phyloP scores from a whole-genome alignment of 2,888 invertebrate species.

The Acleris literana region DNA sequence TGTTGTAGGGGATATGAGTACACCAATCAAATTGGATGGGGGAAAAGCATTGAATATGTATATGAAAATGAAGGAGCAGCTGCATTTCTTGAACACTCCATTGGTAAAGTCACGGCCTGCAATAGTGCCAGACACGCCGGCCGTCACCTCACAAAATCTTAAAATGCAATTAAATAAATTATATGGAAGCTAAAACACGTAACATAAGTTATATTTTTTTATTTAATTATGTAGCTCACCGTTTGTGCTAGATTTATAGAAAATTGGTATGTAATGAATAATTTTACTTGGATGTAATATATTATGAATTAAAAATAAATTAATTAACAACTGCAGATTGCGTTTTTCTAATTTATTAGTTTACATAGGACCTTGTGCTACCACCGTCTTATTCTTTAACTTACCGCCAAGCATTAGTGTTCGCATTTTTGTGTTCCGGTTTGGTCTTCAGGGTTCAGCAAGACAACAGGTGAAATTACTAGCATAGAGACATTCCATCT shows the following conservation, averaged over 20 bases:
- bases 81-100: conserved; percentile 72
- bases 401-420: too few species aligned
- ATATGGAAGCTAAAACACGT: conserved; percentile 52
- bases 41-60: conserved; percentile 65
- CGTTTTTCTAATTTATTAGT: background rate
- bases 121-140: conserved; percentile 60
- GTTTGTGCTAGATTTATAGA: too few species aligned
- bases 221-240: background rate
- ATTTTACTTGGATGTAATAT: conserved; percentile 16
- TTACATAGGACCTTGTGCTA: too few species aligned
- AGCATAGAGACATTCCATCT: too few species aligned
- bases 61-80: conserved; percentile 69
- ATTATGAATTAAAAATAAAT: conserved; percentile 11
- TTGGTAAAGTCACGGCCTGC: conserved; percentile 47
- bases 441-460: too few species aligned
- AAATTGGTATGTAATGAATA: background rate
- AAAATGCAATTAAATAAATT: conserved; percentile 71
- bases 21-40: conserved; percentile 56
- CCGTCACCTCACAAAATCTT: conserved; percentile 67
- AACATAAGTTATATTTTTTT: conserved; percentile 1
- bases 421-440: too few species aligned
- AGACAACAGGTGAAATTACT: too few species aligned
- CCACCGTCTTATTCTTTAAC: too few species aligned
- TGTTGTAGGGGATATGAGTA: conserved; percentile 48
- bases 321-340: background rate